A percentile compares a stretch with the other conserved stretches of the same genome.
phyloP scores from a whole-genome alignment of 2,113 vertebrate species.

The Brachyhypopomus occidentalis region DNA sequence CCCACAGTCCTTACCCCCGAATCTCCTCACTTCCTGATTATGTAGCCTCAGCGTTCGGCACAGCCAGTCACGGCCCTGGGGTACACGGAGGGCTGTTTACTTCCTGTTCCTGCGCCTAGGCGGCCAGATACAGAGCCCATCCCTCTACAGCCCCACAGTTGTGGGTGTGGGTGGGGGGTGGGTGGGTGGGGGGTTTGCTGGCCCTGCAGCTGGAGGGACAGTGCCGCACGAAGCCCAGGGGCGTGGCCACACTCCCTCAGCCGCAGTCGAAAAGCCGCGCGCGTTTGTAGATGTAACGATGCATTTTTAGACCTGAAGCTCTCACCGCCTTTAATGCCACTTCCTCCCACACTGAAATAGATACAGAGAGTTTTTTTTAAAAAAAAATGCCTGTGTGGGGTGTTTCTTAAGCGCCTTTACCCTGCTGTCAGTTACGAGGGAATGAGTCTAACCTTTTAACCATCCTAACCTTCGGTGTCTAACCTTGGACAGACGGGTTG shows the following conservation, averaged over 20 bases:
- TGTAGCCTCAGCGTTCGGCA: conserved; percentile 25
- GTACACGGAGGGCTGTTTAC: background rate
- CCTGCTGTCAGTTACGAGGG: background rate
- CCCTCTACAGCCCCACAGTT: conserved; percentile 18
- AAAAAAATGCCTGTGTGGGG: background rate
- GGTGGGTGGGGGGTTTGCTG: no score
- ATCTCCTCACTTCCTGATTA: background rate
- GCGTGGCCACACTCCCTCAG: background rate
- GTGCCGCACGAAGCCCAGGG: background rate
- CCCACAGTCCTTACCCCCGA: background rate
- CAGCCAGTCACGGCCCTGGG: background rate
- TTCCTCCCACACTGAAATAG: background rate
- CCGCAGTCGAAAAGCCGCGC: background rate
- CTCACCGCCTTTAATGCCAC: background rate
- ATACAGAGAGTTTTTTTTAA: background rate
- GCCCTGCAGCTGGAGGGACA: no score
- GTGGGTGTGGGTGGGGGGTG: no score
- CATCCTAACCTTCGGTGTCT: conserved; percentile 28
- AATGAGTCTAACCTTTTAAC: background rate
- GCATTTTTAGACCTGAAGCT: background rate
- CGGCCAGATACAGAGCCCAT: conserved; percentile 6
- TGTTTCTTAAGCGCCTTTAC: background rate
- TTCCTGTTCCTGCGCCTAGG: conserved; percentile 6
- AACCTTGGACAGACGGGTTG: conserved; percentile 34
- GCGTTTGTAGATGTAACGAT: background rate